Evolutionary conservation across 1,140 invertebrate species (phyloP).

Genomic region (Helicoverpa armigera): DNA sequence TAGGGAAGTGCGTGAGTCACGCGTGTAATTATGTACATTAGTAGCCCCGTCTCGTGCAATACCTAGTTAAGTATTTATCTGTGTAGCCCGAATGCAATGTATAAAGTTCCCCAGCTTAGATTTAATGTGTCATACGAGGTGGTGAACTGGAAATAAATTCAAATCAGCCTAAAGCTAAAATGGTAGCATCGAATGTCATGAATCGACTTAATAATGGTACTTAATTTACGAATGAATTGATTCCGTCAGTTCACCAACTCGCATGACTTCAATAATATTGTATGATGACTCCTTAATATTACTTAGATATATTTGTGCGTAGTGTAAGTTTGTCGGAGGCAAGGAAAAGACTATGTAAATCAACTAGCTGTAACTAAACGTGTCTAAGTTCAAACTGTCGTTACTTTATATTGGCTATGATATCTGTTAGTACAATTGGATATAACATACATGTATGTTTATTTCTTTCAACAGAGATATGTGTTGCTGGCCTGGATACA

Average conservation of each 20-base stretch:
- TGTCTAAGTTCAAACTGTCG: conserved; percentile 16
- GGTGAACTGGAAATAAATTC: neutral
- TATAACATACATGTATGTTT: neutral
- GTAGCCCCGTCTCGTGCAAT: conserved; percentile 82
- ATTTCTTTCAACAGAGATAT: conserved; percentile 9
- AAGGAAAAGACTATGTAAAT: conserved; percentile 65
- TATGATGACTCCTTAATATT: conserved; percentile 46
- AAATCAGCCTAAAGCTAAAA: neutral
- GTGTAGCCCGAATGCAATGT: conserved; percentile 71
- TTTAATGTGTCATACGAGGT: conserved; percentile 18
- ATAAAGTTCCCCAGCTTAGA: conserved; percentile 69
- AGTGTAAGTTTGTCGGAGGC: conserved; percentile 50
- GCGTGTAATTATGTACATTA: conserved; percentile 83
- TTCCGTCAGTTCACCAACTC: neutral
- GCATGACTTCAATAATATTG: conserved; percentile 24
- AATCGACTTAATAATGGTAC: neutral
- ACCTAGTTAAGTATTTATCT: conserved; percentile 85
- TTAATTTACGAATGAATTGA: conserved; percentile 19
- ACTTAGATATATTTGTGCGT: conserved; percentile 48
- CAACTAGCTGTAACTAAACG: conserved; percentile 46
- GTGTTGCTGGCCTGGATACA: neutral
- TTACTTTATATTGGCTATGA: conserved; percentile 30
- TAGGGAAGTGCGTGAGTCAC: neutral
- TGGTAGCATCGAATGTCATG: no score
- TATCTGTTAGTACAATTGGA: conserved; percentile 19